phyloP scores from a whole-genome alignment of 2,113 vertebrate genomes.

The Zosterops hypoxanthus region DNA sequence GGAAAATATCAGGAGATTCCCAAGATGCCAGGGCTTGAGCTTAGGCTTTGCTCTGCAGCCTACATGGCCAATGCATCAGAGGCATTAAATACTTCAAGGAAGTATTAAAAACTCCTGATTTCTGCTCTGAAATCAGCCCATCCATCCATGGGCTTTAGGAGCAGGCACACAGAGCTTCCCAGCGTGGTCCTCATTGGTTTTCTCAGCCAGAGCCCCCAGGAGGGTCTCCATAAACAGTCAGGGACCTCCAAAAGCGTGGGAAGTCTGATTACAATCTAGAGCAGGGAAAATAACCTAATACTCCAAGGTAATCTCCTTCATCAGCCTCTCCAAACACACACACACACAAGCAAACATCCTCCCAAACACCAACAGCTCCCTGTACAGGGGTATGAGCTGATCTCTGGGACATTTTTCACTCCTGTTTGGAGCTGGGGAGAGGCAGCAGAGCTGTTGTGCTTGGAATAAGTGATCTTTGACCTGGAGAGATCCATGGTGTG shows the following conservation, averaged over 20 bases:
- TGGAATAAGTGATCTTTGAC: not conserved
- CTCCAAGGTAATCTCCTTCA: conserved; percentile 19
- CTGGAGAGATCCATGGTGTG: not conserved
- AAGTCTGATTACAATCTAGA: conserved; percentile 16
- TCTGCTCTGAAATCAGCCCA: not conserved
- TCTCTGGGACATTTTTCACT: not conserved
- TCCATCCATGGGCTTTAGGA: not conserved
- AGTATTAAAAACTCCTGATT: not conserved
- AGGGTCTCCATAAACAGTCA: not conserved
- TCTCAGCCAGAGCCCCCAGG: not conserved
- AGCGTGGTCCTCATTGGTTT: accelerated
- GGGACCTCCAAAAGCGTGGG: not conserved
- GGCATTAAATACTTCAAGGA: not conserved
- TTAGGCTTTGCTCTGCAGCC: not conserved
- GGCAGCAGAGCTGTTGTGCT: not conserved
- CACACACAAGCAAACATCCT: not conserved
- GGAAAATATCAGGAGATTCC: conserved; percentile 23
- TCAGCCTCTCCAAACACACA: not conserved
- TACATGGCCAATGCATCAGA: not conserved
- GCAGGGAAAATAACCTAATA: not conserved
- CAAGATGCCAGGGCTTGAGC: not conserved
- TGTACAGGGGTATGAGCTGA: not conserved
- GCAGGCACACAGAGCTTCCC: not conserved
- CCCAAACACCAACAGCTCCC: not conserved
- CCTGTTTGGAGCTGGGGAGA: not conserved